Conservation (phyloP, 1,140 invertebrate genomes). For the Procambarus clarkii region DNA sequence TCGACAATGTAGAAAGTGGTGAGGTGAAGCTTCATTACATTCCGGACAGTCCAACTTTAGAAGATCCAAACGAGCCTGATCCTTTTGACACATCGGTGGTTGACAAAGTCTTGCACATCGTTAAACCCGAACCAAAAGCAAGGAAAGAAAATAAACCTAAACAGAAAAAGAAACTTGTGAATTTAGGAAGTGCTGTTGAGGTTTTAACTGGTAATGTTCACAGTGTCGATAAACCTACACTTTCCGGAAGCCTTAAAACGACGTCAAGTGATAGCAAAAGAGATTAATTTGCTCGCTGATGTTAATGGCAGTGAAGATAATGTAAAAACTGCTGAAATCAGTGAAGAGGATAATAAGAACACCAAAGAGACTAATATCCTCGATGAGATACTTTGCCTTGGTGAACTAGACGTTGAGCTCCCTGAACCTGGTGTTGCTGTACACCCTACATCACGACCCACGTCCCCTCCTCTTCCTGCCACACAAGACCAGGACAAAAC, state of each 20-base stretch:
- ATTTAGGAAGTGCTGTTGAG: conserved; percentile 88
- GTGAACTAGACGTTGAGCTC: conserved; percentile 41
- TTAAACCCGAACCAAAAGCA: conserved; percentile 75
- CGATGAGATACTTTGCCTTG: conserved; percentile 65
- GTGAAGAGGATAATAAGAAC: conserved; percentile 73
- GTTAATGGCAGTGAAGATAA: conserved; percentile 23
- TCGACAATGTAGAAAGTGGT: conserved; percentile 88
- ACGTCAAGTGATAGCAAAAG: conserved; percentile 32
- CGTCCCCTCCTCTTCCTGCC: conserved; percentile 33
- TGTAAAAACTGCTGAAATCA: conserved; percentile 23
- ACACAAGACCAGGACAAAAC: conserved; percentile 33
- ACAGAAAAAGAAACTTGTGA: conserved; percentile 85
- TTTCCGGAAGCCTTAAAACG: conserved; percentile 81
- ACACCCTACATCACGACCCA: conserved; percentile 14
- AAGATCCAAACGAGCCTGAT: conserved; percentile 83
- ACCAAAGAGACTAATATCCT: conserved; percentile 76
- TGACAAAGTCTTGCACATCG: conserved; percentile 87
- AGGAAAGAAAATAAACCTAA: conserved; percentile 9
- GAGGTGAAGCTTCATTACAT: conserved; percentile 91
- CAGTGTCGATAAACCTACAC: conserved; percentile 76
- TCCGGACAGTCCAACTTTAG: conserved; percentile 84
- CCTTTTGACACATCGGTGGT: conserved; percentile 92
- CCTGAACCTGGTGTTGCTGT: conserved; percentile 56
- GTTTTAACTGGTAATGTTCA: conserved; percentile 82
- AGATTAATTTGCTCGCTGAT: conserved; percentile 60